Conservation (phyloP, 2,113 vertebrate genomes). For the Atlantisia rogersi region DNA sequence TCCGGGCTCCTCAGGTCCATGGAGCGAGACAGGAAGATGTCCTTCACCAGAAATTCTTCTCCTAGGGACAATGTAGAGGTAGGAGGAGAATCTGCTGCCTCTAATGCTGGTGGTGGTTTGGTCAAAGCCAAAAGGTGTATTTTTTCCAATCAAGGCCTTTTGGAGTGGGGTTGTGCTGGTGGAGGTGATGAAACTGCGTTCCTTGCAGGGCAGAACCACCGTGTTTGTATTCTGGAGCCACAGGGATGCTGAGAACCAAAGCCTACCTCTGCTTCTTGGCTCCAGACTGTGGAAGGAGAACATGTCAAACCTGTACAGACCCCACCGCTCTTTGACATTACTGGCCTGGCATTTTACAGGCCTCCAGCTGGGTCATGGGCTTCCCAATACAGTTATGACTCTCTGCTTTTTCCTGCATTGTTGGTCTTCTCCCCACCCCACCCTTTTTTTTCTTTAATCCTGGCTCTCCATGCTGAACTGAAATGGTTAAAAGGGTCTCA, state of each 20-base stretch:
- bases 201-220: background rate
- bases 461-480: background rate
- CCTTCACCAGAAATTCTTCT: background rate
- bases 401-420: background rate
- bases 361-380: background rate
- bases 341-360: background rate
- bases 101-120: background rate
- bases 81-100: background rate
- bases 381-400: background rate
- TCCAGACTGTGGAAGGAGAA: background rate
- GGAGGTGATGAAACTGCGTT: background rate
- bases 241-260: background rate
- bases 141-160: background rate
- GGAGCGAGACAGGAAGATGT: background rate
- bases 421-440: background rate
- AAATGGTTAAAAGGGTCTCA: background rate
- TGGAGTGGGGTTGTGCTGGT: background rate
- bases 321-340: background rate
- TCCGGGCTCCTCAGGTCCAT: accelerated
- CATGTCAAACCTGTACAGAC: background rate
- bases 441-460: background rate
- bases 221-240: background rate
- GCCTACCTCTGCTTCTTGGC: background rate
- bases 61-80: accelerated
- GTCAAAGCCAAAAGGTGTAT: background rate